phyloP scores from a whole-genome alignment of 2,797 vertebrate species.

The Iguana delicatissima region DNA sequence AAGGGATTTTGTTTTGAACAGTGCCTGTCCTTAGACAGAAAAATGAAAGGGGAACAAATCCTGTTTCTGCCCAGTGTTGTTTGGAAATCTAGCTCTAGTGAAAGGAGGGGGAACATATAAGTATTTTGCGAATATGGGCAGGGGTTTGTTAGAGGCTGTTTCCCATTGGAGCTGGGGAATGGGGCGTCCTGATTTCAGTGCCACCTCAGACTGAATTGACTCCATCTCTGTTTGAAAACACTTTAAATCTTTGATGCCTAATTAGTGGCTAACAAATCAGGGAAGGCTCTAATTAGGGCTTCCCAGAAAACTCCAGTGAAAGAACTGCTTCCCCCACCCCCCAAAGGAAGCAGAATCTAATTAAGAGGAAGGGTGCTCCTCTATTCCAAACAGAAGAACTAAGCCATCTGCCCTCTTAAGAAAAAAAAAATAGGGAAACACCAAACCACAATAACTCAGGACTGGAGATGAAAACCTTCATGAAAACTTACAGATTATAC shows the following conservation, averaged over 20 bases:
- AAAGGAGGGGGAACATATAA: too few relatives aligned
- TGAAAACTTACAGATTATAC: conserved; percentile 62
- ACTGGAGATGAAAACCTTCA: conserved; percentile 41
- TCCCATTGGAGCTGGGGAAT: not conserved
- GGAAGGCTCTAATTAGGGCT: conserved; percentile 70
- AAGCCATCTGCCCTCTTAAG: conserved; percentile 69
- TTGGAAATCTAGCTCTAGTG: not conserved
- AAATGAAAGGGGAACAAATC: not conserved
- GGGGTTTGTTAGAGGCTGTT: not conserved
- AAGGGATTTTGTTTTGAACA: not conserved
- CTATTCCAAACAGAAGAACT: conserved; percentile 40
- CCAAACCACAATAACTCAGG: conserved; percentile 57
- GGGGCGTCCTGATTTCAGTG: not conserved
- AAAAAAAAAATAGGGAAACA: conserved; percentile 14
- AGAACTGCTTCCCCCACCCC: conserved; percentile 46
- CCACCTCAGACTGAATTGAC: conserved; percentile 12
- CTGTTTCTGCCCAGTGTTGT: not conserved
- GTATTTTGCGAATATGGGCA: not conserved
- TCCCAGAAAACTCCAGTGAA: conserved; percentile 62
- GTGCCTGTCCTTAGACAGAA: not conserved
- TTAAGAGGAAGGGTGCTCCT: conserved; percentile 66
- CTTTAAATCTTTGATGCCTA: conserved; percentile 54
- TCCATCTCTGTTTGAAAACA: conserved; percentile 42
- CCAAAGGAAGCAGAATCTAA: conserved; percentile 67
- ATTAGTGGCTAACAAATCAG: conserved; percentile 69